These are phyloP conservation scores for Atethmia centrago DNA, from an alignment of 2,888 invertebrate species.

Conservation along the genomic window DNA sequence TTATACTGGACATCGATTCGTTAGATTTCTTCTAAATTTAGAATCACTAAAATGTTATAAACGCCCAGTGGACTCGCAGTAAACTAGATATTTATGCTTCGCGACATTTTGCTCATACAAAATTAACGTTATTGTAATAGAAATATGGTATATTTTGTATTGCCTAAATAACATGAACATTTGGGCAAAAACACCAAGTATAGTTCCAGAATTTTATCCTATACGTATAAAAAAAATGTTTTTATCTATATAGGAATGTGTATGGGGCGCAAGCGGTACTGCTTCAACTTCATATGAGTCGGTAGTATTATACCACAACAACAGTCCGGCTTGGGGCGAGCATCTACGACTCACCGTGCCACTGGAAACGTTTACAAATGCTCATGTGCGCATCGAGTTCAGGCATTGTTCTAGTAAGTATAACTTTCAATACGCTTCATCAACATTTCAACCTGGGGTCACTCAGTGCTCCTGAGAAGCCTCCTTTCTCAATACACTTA, in stretches of 20 bases:
- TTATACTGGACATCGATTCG: neutral
- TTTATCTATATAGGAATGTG: conserved; percentile 91
- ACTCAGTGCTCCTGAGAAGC: too few species aligned
- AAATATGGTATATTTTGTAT: neutral
- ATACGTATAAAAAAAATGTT: neutral
- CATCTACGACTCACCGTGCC: conserved; percentile 96
- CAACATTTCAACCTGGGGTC: neutral
- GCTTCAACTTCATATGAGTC: conserved; percentile 94
- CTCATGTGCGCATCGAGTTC: conserved; percentile 97
- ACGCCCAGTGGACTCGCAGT: too few species aligned
- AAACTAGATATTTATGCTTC: neutral
- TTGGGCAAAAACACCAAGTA: neutral
- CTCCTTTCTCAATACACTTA: neutral
- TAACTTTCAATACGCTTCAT: neutral
- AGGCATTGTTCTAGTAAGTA: conserved; percentile 97
- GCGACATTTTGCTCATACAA: neutral
- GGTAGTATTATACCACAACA: conserved; percentile 98
- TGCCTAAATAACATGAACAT: neutral
- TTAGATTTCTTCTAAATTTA: neutral
- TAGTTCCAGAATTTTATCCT: neutral
- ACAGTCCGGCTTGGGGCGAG: conserved; percentile 98
- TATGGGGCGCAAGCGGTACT: conserved; percentile 96
- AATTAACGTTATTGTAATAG: neutral
- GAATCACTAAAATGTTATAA: neutral
- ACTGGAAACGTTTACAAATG: conserved; percentile 97